Base-by-base conservation (phyloP, 2,888 invertebrate genomes). In the Eremobia ochroleuca region DNA sequence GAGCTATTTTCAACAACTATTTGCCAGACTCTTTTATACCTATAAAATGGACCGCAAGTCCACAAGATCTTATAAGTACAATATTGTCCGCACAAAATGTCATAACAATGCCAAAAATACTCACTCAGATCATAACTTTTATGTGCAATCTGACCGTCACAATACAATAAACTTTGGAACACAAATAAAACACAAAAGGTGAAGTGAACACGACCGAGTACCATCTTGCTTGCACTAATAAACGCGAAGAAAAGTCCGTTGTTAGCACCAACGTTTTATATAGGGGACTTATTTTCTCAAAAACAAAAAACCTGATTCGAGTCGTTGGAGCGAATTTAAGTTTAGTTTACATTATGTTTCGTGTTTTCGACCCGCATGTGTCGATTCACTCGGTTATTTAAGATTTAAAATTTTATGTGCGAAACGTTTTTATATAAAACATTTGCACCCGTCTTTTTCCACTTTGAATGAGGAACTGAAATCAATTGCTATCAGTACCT, bases 171-270 rank as follows among this genome's bases (percentile, higher is more conserved):
- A 83, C 79, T 85, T 70, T 83, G 77, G 34, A 89, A 82, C 73
- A 87, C 67, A 69, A 92, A 59, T 21, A 87, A 62, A 83, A 81
- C 89, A 88, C 85, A 91, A 73, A 85, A 78, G 61, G 64, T 69
- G 11, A 87, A 88, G 76, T 87, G 77, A 73, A 87, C 79, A 87
- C 85, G 83, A 74, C 83, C 77, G 86, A 81, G 82, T 64, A 89
- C 87, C 93, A 93, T 93, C 90, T 90, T 91, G 90, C 86, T 84
- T 88, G 90, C 89, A 89, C 87, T 85, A 85, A 88, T 80, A 88
- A 88, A 73, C 86, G 73, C 77, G 77, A 90, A 87, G 92, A 90
- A 87, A 87, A 84, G 82, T 82, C 76, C 80, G 81, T 80, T 77
- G 81, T 73, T 70, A 71, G 79, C 73, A 76, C 72, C 86, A 73